Conservation (phyloP, 1,140 invertebrate genomes). For the Brachionus plicatilis region DNA sequence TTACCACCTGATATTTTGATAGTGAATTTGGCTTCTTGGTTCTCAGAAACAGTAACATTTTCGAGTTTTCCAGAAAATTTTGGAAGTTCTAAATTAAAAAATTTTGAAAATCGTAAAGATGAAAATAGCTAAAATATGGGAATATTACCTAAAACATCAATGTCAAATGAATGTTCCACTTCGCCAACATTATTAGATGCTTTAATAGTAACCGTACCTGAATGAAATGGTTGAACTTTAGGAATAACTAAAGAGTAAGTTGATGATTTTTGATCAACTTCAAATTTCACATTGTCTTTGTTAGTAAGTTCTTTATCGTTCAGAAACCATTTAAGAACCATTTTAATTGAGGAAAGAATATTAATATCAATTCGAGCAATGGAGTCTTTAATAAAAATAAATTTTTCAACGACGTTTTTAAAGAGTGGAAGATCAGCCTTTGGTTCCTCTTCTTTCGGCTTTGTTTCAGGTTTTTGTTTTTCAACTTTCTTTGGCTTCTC, state of each 20-base stretch:
- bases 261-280: neutral
- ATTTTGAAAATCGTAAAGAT: neutral
- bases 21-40: neutral
- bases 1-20: slow-evolving; percentile 25
- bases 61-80: slow-evolving; percentile 28
- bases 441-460: too few relatives aligned
- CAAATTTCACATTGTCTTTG: slow-evolving; percentile 13
- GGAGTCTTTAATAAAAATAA: too few relatives aligned
- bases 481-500: too few relatives aligned
- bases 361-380: slow-evolving; percentile 45
- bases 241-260: neutral
- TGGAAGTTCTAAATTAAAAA: neutral
- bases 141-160: neutral
- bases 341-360: slow-evolving; percentile 81
- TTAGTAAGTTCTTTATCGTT: slow-evolving; percentile 64
- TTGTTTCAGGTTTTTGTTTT: too few relatives aligned
- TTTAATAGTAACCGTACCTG: neutral
- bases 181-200: slow-evolving; percentile 27
- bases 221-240: neutral
- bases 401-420: too few relatives aligned
- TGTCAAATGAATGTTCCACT: neutral
- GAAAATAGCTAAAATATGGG: neutral
- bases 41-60: neutral
- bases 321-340: slow-evolving; percentile 79
- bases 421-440: too few relatives aligned